phyloP scores from a whole-genome alignment of 2,113 vertebrate species.

The Indicator indicator region DNA sequence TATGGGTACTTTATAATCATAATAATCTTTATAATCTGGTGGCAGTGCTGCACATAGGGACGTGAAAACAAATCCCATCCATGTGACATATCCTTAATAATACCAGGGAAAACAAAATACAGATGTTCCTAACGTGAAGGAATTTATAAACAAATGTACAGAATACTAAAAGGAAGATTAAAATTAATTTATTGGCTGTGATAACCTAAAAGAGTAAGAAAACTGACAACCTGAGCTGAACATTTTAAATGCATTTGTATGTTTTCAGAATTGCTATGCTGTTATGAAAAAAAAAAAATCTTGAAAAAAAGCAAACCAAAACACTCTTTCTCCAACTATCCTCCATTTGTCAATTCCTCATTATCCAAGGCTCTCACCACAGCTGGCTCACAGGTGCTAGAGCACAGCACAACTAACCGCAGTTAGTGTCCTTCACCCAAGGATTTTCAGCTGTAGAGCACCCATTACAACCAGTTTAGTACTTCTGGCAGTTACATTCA shows the following conservation, averaged over 20 bases:
- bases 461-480: neutral
- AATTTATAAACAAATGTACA: neutral
- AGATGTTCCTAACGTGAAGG: neutral
- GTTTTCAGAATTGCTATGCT: slow-evolving; percentile 8
- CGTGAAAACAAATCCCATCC: neutral
- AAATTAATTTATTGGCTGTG: neutral
- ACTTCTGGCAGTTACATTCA: neutral
- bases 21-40: neutral
- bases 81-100: neutral
- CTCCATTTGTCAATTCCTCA: neutral
- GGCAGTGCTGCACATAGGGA: neutral
- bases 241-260: neutral
- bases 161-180: neutral
- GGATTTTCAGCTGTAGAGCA: slow-evolving; percentile 56
- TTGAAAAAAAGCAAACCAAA: neutral
- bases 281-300: neutral
- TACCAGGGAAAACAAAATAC: neutral
- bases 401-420: neutral
- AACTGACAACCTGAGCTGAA: neutral
- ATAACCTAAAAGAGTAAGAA: neutral
- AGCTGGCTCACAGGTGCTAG: slow-evolving; percentile 40
- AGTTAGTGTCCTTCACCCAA: slow-evolving; percentile 37
- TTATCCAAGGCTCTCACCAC: neutral
- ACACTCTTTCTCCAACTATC: neutral
- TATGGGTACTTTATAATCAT: neutral